Conservation (phyloP, 2,113 vertebrate species). For the Indicator indicator region DNA sequence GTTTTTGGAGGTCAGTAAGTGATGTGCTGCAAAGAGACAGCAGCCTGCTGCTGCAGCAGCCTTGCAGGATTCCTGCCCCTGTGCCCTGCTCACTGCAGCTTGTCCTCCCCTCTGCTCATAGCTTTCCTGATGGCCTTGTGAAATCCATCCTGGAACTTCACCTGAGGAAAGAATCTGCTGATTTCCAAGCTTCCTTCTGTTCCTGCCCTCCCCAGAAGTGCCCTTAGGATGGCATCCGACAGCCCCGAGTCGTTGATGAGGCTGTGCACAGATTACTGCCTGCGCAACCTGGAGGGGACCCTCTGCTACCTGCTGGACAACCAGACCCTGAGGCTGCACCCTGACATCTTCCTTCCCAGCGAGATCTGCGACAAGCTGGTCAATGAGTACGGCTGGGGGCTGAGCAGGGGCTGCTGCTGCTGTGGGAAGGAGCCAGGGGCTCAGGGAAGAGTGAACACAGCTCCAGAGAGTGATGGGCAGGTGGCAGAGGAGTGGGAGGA, state of each 20-base stretch:
- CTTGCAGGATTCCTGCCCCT: background rate
- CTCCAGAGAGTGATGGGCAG: background rate
- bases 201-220: background rate
- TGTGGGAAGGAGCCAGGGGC: background rate
- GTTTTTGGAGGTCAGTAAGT: background rate
- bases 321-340: constrained; percentile 85
- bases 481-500: background rate
- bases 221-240: constrained; percentile 82
- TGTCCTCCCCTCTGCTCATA: background rate
- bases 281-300: constrained; percentile 92
- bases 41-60: background rate
- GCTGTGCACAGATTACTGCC: constrained; percentile 89
- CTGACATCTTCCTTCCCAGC: constrained; percentile 94
- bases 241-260: constrained; percentile 93
- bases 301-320: constrained; percentile 91
- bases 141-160: constrained; percentile 15
- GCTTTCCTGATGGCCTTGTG: constrained; percentile 61
- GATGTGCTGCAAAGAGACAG: background rate
- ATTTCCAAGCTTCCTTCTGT: constrained; percentile 12
- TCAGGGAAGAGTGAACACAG: background rate
- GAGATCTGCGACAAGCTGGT: constrained; percentile 97
- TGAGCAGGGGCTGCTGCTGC: background rate
- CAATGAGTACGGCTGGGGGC: constrained; percentile 82
- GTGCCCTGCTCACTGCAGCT: background rate
- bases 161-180: constrained; percentile 7